phyloP scores from a whole-genome alignment of 2,888 invertebrate species.

The Bombylius major region DNA sequence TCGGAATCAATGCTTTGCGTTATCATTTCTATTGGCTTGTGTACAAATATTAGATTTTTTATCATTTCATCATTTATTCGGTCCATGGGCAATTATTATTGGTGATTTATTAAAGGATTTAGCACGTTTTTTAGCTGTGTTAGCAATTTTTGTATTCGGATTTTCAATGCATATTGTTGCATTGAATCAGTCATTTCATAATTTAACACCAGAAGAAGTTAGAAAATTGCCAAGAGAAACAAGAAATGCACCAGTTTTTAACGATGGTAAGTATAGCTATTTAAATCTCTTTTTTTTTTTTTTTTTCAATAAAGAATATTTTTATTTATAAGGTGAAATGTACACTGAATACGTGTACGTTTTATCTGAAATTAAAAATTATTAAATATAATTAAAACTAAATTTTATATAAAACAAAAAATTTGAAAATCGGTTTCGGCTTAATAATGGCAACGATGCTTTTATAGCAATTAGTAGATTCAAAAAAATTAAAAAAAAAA shows the following conservation, averaged over 20 bases:
- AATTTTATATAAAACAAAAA: too few species aligned
- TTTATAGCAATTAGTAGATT: not conserved
- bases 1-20: constrained; percentile 92
- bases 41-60: constrained; percentile 96
- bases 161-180: constrained; percentile 97
- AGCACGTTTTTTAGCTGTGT: constrained; percentile 91
- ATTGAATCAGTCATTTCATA: constrained; percentile 84
- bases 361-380: too few species aligned
- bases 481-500: not conserved
- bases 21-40: constrained; percentile 90
- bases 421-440: too few species aligned
- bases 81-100: constrained; percentile 99
- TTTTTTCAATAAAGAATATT: too few species aligned
- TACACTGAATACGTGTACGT: too few species aligned
- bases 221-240: constrained; percentile 43
- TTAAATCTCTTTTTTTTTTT: constrained; percentile 10
- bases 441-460: too few species aligned
- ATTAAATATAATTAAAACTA: too few species aligned
- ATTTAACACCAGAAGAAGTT: constrained; percentile 50
- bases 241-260: constrained; percentile 45
- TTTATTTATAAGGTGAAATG: too few species aligned
- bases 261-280: constrained; percentile 53
- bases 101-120: constrained; percentile 88
- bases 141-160: constrained; percentile 96
- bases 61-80: constrained; percentile 97